A percentile compares a stretch with the other conserved stretches of the same genome.
Conservation (phyloP, 2,797 vertebrate genomes). For the Merluccius polli region DNA sequence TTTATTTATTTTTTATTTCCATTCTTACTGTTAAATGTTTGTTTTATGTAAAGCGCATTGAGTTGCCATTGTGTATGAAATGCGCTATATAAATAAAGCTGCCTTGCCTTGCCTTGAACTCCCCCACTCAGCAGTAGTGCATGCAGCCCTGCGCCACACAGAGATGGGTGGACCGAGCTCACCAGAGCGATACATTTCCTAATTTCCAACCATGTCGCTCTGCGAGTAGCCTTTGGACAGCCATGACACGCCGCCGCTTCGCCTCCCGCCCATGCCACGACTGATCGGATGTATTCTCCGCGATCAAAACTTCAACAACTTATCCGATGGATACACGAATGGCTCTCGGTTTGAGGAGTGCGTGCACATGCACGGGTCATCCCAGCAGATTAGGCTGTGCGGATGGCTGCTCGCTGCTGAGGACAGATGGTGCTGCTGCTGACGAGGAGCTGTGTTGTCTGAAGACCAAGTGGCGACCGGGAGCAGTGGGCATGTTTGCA, state of each 20-base stretch:
- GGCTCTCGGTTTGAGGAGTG: constrained; percentile 72
- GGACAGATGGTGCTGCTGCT: constrained; percentile 32
- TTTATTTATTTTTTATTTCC: no score
- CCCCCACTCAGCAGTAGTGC: constrained; percentile 16
- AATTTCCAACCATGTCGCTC: constrained; percentile 48
- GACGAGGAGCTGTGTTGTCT: constrained; percentile 48
- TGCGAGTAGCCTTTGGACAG: constrained; percentile 53
- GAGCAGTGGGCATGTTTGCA: constrained; percentile 58
- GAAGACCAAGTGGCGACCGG: constrained; percentile 40
- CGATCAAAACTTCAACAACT: constrained; percentile 67
- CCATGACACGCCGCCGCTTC: constrained; percentile 53
- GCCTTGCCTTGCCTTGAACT: no score
- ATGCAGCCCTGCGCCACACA: constrained; percentile 62
- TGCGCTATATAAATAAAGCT: no score
- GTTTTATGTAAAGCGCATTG: no score
- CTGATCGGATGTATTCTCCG: constrained; percentile 77
- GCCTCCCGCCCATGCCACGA: constrained; percentile 48
- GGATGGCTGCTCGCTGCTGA: constrained; percentile 32
- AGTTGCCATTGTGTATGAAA: no score
- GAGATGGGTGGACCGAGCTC: constrained; percentile 59
- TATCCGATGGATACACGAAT: constrained; percentile 70
- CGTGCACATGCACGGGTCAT: constrained; percentile 55
- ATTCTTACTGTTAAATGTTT: no score
- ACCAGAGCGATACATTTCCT: constrained; percentile 56
- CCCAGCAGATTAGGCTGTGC: constrained; percentile 45